Percentiles rank a stretch among this genome's conserved stretches.
These are phyloP conservation scores for Neria commutata DNA, from an alignment of 2,888 invertebrate genomes.

Conservation along the genomic window DNA sequence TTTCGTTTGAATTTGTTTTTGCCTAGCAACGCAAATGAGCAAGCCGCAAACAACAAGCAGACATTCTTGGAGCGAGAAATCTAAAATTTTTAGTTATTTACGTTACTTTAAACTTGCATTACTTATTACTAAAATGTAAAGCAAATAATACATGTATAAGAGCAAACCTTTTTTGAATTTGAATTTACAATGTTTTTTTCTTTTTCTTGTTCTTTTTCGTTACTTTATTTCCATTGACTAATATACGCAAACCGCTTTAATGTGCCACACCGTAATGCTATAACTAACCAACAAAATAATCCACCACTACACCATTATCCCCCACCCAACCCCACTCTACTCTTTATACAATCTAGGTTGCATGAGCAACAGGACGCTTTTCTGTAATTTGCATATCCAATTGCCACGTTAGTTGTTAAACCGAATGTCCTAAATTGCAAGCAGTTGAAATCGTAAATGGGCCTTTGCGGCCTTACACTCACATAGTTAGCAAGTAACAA, in stretches of 20 bases:
- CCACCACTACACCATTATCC: slow-evolving; percentile 4
- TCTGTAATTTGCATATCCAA: slow-evolving; percentile 24
- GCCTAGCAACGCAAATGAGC: slow-evolving; percentile 11
- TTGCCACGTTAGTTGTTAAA: slow-evolving; percentile 8
- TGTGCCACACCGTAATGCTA: slow-evolving; percentile 12
- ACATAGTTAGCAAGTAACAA: too few relatives aligned
- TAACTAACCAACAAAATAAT: slow-evolving; percentile 9
- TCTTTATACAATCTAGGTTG: slow-evolving; percentile 34
- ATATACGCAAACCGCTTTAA: slow-evolving; percentile 2
- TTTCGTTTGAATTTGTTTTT: neutral
- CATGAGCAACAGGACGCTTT: slow-evolving; percentile 41
- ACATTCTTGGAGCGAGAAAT: slow-evolving; percentile 5
- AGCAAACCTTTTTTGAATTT: slow-evolving; percentile 1
- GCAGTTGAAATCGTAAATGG: too few relatives aligned
- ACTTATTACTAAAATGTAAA: slow-evolving; percentile 4
- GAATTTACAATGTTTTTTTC: slow-evolving; percentile 22
- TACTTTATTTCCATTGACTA: slow-evolving; percentile 24
- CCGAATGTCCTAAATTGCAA: too few relatives aligned
- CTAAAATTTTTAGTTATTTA: slow-evolving; percentile 1
- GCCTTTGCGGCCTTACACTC: too few relatives aligned
- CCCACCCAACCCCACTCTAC: neutral
- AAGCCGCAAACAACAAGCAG: slow-evolving; percentile 11
- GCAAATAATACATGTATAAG: neutral
- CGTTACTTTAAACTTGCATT: neutral
- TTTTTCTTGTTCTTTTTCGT: slow-evolving; percentile 28